phyloP scores from a whole-genome alignment of 2,113 vertebrate genomes.

The Misgurnus anguillicaudatus region DNA sequence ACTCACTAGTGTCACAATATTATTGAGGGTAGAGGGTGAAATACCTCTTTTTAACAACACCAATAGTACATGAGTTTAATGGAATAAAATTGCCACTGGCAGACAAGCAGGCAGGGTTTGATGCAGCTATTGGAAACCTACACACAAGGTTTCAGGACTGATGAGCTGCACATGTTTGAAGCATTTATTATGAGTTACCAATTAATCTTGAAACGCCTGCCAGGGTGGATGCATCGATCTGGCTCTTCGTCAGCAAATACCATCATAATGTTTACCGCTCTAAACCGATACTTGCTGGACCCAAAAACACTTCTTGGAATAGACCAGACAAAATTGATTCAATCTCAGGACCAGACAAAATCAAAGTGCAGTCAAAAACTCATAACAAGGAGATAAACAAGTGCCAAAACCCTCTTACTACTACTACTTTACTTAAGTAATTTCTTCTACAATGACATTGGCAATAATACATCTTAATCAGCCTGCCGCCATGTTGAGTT shows the following conservation, averaged over 20 bases:
- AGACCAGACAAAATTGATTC: slow-evolving; percentile 38
- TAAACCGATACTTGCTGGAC: slow-evolving; percentile 37
- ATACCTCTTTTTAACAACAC: slow-evolving; percentile 46
- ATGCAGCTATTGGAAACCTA: slow-evolving; percentile 41
- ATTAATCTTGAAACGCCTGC: slow-evolving; percentile 65
- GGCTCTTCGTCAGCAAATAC: slow-evolving; percentile 61
- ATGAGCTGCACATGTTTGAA: slow-evolving; percentile 44
- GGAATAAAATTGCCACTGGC: neutral
- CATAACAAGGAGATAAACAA: neutral
- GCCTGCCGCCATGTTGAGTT: too few species aligned
- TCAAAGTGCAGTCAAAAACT: slow-evolving; percentile 10
- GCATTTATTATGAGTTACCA: slow-evolving; percentile 57
- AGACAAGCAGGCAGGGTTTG: slow-evolving; percentile 40
- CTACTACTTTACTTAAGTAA: neutral
- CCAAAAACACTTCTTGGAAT: slow-evolving; percentile 27
- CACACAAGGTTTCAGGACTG: slow-evolving; percentile 62
- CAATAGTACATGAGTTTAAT: slow-evolving; percentile 30
- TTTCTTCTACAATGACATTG: neutral
- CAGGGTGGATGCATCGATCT: slow-evolving; percentile 61
- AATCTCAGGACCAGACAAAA: neutral
- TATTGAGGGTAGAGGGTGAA: neutral
- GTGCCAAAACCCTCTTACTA: neutral
- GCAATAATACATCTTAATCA: too few species aligned
- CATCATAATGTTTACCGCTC: slow-evolving; percentile 58
- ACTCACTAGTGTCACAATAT: slow-evolving; percentile 14